These are phyloP conservation scores for Threskiornis aethiopicus DNA, from an alignment of 2,797 vertebrate genomes.

Conservation along the genomic window DNA sequence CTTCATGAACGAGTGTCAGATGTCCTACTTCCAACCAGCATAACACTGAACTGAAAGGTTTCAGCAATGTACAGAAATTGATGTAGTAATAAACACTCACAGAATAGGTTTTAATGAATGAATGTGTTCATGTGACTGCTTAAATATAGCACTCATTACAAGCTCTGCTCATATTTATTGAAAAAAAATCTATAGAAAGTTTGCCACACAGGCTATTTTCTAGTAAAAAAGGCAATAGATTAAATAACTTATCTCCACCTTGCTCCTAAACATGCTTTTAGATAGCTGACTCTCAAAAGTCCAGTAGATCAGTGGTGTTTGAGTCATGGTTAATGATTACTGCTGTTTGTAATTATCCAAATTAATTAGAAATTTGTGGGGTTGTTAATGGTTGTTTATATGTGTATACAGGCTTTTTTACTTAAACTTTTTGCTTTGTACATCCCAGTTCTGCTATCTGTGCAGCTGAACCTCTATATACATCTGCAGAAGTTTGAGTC, in stretches of 20 bases:
- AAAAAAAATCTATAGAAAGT: background rate
- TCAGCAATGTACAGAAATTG: background rate
- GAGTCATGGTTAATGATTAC: background rate
- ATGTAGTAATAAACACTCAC: background rate
- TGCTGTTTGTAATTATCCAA: background rate
- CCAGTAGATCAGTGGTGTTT: background rate
- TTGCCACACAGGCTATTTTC: background rate
- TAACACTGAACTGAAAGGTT: background rate
- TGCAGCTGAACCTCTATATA: background rate
- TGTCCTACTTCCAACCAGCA: background rate
- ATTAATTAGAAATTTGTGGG: background rate
- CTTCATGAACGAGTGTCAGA: background rate
- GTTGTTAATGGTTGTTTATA: background rate
- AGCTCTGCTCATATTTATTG: background rate
- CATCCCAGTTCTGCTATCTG: background rate
- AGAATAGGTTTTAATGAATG: background rate
- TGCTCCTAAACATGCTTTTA: background rate
- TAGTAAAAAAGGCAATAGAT: background rate
- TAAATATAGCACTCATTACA: background rate
- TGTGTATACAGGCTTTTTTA: background rate
- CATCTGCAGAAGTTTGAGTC: background rate
- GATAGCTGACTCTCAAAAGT: background rate
- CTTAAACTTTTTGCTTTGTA: background rate
- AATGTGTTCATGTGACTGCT: background rate
- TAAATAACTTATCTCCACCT: background rate